Conservation (phyloP, 2,113 vertebrate genomes). For the Danionella cerebrum region DNA sequence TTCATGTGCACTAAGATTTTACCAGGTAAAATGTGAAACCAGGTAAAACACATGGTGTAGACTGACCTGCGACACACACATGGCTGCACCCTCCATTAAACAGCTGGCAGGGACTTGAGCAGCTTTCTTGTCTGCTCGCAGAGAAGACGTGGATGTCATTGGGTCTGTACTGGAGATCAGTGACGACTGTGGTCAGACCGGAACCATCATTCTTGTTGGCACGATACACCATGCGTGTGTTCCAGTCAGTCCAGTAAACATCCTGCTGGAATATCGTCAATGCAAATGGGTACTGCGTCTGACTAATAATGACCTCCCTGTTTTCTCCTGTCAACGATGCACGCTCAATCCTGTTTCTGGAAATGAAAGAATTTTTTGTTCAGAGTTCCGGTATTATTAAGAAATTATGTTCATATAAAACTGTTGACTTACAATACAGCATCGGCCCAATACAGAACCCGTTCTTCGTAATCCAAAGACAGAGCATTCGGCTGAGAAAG, state of each 20-base stretch:
- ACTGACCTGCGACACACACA: slow-evolving; percentile 79
- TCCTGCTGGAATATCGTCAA: slow-evolving; percentile 81
- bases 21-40: no score
- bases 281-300: slow-evolving; percentile 70
- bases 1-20: no score
- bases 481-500: slow-evolving; percentile 56
- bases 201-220: slow-evolving; percentile 87
- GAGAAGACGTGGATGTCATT: slow-evolving; percentile 74
- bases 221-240: slow-evolving; percentile 69
- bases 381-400: no score
- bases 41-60: not conserved
- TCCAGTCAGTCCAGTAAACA: slow-evolving; percentile 89
- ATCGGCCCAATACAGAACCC: slow-evolving; percentile 67
- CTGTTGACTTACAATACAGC: slow-evolving; percentile 48
- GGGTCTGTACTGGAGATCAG: slow-evolving; percentile 64
- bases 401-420: not conserved
- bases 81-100: slow-evolving; percentile 95
- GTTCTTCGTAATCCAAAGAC: slow-evolving; percentile 59
- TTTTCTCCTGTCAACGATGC: slow-evolving; percentile 70
- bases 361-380: not conserved
- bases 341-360: slow-evolving; percentile 83
- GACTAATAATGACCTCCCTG: slow-evolving; percentile 74
- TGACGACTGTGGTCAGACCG: slow-evolving; percentile 64
- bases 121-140: slow-evolving; percentile 73
- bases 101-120: slow-evolving; percentile 77